Base-by-base conservation (phyloP, 2,888 invertebrate genomes). In the Leptogaster cylindrica region DNA sequence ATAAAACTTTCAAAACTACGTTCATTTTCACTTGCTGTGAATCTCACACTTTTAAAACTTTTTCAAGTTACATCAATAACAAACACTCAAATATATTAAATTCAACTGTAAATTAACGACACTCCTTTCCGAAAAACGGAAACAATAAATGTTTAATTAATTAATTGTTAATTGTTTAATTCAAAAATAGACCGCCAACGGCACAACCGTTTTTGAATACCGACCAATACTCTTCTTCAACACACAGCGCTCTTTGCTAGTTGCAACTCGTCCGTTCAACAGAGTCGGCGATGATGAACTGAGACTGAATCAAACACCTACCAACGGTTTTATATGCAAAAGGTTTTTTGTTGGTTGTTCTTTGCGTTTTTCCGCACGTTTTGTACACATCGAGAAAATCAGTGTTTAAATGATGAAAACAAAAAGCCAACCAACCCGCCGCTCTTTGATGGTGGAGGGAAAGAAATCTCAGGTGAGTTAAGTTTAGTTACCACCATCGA, bases 221-320 rank as follows among this genome's bases (percentile, higher is more conserved):
- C 50, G 41, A 44, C 41, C n/a, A 51, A 52, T 5, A 52, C 23
- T 27, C 10, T 25, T 33, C 41, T 23, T 10, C 20, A 52, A 31
- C n/a, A n/a, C n/a, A n/a, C 1, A 58, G n/a, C 14, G n/a, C n/a
- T n/a, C n/a, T n/a, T n/a, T n/a, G n/a, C n/a, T n/a, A n/a, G 28
- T 44, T 44, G 31, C 44, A 61, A 61, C 8, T 41, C 28, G 70
- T 71, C 71, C 73, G 72, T 72, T 71, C 73, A 71, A 71, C 69
- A 70, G 72, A 70, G 71, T 75, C 72, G 72, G 69, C 73, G 70
- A 72, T 74, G 73, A 74, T 74, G 74, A 76, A 76, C 76, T 76
- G 73, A 76, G 73, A 73, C 73, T 72, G 68, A 58, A 70, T 69
- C 73, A 55, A 69, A 70, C 69, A 70, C 68, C 64, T 68, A 70